Percentiles rank a stretch among this genome's conserved stretches.
These are phyloP conservation scores for Hemibagrus guttatus DNA, from an alignment of 2,797 vertebrate genomes.

Conservation along the genomic window DNA sequence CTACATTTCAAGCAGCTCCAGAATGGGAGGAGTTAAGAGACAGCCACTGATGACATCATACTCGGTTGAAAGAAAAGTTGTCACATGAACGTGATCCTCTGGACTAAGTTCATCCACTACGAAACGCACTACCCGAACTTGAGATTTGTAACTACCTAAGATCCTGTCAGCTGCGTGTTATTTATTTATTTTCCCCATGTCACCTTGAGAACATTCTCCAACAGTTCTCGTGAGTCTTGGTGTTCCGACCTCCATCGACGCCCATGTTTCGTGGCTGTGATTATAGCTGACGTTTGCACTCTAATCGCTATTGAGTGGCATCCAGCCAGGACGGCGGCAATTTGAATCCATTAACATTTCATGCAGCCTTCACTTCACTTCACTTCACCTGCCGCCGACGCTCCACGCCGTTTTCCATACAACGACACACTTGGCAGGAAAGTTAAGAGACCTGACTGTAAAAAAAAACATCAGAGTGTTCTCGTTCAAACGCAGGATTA, in stretches of 20 bases:
- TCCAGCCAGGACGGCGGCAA: constrained; percentile 38
- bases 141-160: no score
- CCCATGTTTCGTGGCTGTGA: constrained; percentile 44
- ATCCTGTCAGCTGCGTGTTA: background rate
- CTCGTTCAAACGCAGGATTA: background rate
- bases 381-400: constrained; percentile 42
- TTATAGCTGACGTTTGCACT: constrained; percentile 47
- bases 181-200: constrained; percentile 13
- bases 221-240: background rate
- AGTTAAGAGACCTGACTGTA: background rate
- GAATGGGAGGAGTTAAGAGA: background rate
- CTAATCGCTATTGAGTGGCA: constrained; percentile 44
- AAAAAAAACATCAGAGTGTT: background rate
- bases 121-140: background rate
- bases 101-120: background rate
- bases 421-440: constrained; percentile 13
- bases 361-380: constrained; percentile 37
- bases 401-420: constrained; percentile 27
- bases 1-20: background rate
- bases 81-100: no score
- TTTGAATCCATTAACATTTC: constrained; percentile 60
- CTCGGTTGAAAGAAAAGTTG: background rate
- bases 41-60: background rate
- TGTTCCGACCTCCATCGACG: constrained; percentile 32
- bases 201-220: constrained; percentile 17